Conservation (phyloP, 2,888 invertebrate genomes). For the Plagiodera versicolora region DNA sequence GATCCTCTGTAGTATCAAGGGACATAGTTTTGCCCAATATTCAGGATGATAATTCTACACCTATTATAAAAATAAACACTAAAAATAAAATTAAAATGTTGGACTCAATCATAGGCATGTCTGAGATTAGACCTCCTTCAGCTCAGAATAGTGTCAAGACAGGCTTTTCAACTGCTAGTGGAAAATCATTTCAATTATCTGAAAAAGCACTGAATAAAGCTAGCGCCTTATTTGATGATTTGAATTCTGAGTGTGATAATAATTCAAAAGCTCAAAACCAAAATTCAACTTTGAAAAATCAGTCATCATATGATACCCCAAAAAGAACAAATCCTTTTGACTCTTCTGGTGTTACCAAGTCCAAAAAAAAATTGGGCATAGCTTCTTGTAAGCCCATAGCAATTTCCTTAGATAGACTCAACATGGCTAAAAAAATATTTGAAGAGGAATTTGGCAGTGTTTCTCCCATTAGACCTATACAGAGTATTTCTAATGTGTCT, state of each 20-base stretch:
- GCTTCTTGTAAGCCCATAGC: constrained; percentile 43
- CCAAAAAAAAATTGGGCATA: constrained; percentile 42
- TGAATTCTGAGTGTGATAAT: not conserved
- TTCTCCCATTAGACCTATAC: constrained; percentile 26
- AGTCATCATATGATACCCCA: constrained; percentile 7
- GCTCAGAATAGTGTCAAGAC: not conserved
- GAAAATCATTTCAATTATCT: constrained; percentile 1
- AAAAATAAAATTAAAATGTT: constrained; percentile 15
- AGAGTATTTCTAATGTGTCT: constrained; percentile 18
- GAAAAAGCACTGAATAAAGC: constrained; percentile 1
- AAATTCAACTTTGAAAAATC: not conserved
- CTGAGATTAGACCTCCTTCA: not conserved
- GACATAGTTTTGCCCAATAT: constrained; percentile 44
- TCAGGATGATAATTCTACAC: not conserved
- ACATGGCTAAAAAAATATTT: constrained; percentile 42
- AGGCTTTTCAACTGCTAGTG: not conserved
- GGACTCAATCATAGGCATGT: constrained; percentile 7
- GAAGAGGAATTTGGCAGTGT: constrained; percentile 28
- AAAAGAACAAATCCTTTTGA: not conserved
- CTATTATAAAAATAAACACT: not conserved
- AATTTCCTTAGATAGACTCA: constrained; percentile 42
- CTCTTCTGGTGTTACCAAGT: not conserved
- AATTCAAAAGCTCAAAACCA: not conserved
- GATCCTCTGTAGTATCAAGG: constrained; percentile 46
- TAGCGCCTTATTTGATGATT: constrained; percentile 15